Evolutionary conservation across 2,113 vertebrate species (phyloP).

Genomic region (Thalassoma bifasciatum): DNA sequence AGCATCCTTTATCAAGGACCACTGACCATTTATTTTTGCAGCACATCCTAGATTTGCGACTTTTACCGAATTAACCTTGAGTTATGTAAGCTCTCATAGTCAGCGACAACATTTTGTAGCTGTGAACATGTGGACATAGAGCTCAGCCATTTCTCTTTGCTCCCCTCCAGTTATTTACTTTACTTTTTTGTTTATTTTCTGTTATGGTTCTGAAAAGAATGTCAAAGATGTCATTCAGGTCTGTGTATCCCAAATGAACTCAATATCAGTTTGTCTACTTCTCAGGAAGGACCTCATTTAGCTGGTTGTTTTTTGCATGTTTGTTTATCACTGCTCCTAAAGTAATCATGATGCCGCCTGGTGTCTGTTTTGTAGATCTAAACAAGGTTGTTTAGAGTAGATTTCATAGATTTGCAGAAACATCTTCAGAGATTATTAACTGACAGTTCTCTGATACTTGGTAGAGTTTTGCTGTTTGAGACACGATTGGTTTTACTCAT

Average conservation of each 20-base stretch:
- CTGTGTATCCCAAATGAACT: slow-evolving; percentile 21
- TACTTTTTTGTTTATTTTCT: not conserved
- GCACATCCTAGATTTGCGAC: slow-evolving; percentile 2
- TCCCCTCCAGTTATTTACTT: not conserved
- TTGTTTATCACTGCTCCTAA: not conserved
- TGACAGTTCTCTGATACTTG: no score
- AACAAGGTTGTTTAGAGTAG: not conserved
- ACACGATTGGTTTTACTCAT: no score
- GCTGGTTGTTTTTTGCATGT: slow-evolving; percentile 17
- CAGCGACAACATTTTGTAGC: not conserved
- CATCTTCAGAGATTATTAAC: no score
- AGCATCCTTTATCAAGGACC: not conserved
- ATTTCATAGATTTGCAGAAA: no score
- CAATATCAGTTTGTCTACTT: slow-evolving; percentile 6
- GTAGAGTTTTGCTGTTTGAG: no score
- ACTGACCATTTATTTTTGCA: not conserved
- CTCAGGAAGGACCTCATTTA: slow-evolving; percentile 24
- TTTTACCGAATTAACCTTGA: slow-evolving; percentile 26
- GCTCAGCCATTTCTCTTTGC: not conserved
- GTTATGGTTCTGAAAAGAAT: not conserved
- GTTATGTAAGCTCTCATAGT: slow-evolving; percentile 12
- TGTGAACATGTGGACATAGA: not conserved
- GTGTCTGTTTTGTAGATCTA: not conserved
- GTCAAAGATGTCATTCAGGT: slow-evolving; percentile 2
- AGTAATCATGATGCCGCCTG: not conserved